phyloP scores from a whole-genome alignment of 2,888 invertebrate species.

The Brachyptera putata region DNA sequence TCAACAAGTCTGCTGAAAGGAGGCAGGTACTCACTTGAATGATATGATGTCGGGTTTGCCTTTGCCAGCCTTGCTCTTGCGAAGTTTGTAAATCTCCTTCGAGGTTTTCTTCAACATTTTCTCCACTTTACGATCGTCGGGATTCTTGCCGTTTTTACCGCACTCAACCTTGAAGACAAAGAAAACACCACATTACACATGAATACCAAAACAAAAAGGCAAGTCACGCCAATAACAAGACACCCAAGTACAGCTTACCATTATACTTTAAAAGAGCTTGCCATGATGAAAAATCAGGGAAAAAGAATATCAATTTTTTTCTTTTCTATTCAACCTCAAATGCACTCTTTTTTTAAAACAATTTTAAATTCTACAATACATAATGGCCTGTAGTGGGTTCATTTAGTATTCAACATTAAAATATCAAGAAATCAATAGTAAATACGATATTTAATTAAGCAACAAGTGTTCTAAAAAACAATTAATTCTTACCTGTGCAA shows the following conservation, averaged over 20 bases:
- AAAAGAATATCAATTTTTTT: no score
- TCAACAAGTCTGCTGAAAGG: background rate
- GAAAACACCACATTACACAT: conserved; percentile 15
- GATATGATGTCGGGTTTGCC: conserved; percentile 88
- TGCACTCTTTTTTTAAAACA: no score
- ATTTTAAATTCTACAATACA: no score
- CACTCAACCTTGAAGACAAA: conserved; percentile 48
- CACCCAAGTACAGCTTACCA: no score
- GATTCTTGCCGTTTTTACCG: conserved; percentile 51
- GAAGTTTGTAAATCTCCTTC: conserved; percentile 84
- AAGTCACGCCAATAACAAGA: no score
- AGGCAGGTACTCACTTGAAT: conserved; percentile 69
- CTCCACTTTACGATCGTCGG: conserved; percentile 66
- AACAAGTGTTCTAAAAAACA: no score
- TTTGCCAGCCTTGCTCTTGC: conserved; percentile 81
- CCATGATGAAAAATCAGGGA: no score
- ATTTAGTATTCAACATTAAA: no score
- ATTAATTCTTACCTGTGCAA: conserved; percentile 48
- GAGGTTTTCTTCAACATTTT: conserved; percentile 83
- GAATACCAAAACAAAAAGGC: background rate
- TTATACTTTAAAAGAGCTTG: no score
- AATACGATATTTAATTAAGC: no score
- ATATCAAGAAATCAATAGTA: background rate
- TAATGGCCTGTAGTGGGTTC: no score
- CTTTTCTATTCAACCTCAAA: no score